phyloP scores from a whole-genome alignment of 2,888 invertebrate species.

The Corbicula japonica region DNA sequence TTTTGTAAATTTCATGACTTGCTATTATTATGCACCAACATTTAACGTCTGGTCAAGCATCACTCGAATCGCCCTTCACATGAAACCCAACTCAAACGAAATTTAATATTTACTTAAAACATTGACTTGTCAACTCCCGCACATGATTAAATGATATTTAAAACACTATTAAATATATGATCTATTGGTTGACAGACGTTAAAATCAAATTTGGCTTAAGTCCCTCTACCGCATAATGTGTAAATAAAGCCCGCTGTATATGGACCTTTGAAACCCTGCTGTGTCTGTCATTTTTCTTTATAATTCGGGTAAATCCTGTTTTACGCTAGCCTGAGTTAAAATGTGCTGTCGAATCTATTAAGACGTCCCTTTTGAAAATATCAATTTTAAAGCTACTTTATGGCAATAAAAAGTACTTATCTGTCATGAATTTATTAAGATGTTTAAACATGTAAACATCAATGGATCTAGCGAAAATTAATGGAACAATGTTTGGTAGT shows the following conservation, averaged over 20 bases:
- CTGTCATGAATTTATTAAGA: slow-evolving; percentile 9
- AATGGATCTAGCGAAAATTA: not conserved
- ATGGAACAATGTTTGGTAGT: no score
- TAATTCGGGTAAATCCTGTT: slow-evolving; percentile 52
- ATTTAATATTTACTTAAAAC: no score
- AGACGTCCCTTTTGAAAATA: slow-evolving; percentile 31
- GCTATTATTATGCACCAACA: no score
- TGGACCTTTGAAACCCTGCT: slow-evolving; percentile 26
- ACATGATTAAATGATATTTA: slow-evolving; percentile 38
- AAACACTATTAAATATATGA: slow-evolving; percentile 48
- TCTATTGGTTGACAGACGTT: slow-evolving; percentile 33
- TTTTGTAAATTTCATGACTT: no score
- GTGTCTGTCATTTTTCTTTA: slow-evolving; percentile 31
- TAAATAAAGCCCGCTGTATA: slow-evolving; percentile 35
- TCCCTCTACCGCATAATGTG: slow-evolving; percentile 54
- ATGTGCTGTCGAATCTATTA: slow-evolving; percentile 37
- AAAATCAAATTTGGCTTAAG: slow-evolving; percentile 53
- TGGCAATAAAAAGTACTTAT: slow-evolving; percentile 26
- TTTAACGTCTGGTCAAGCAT: no score
- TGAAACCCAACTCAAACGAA: no score
- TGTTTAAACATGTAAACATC: slow-evolving; percentile 19
- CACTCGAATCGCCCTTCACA: no score
- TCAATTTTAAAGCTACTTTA: slow-evolving; percentile 50
- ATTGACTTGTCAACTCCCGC: slow-evolving; percentile 4
- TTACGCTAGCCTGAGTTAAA: slow-evolving; percentile 47